Conservation (phyloP, 2,888 invertebrate genomes). For the Coleophora flavipennella region DNA sequence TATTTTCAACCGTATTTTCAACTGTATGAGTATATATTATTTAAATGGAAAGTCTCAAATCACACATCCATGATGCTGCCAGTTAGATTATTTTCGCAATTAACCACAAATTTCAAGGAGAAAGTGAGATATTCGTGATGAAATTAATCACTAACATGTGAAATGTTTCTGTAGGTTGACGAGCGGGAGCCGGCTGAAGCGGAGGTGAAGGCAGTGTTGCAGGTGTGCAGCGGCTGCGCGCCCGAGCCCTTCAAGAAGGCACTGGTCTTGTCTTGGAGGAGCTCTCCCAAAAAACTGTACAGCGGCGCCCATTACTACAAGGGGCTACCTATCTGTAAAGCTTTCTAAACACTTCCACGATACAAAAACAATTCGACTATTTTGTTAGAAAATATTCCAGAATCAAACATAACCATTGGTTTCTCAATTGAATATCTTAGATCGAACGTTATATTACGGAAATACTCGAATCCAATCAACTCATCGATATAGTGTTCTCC, state of each 20-base stretch:
- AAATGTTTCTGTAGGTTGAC: conserved; percentile 64
- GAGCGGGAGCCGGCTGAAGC: conserved; percentile 88
- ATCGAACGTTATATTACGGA: no score
- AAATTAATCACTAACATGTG: neutral
- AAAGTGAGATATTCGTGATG: no score
- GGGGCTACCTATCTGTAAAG: conserved; percentile 76
- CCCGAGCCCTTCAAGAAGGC: conserved; percentile 87
- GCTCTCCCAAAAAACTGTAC: conserved; percentile 78
- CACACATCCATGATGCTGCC: no score
- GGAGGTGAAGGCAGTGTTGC: conserved; percentile 86
- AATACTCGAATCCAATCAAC: no score
- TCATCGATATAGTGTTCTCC: no score
- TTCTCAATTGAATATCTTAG: no score
- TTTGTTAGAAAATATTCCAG: neutral
- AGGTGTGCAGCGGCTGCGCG: conserved; percentile 82
- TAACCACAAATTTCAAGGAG: no score
- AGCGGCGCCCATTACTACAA: conserved; percentile 80
- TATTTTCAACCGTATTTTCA: no score
- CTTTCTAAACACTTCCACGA: conserved; percentile 52
- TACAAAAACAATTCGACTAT: neutral
- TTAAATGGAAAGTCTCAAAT: no score
- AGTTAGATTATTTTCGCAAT: no score
- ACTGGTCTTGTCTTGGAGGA: conserved; percentile 83
- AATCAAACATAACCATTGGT: no score
- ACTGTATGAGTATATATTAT: no score